A percentile compares a stretch with the other conserved stretches of the same genome.
These are phyloP conservation scores for Melangyna quadrimaculata DNA, from an alignment of 2,888 invertebrate genomes.

Conservation along the genomic window DNA sequence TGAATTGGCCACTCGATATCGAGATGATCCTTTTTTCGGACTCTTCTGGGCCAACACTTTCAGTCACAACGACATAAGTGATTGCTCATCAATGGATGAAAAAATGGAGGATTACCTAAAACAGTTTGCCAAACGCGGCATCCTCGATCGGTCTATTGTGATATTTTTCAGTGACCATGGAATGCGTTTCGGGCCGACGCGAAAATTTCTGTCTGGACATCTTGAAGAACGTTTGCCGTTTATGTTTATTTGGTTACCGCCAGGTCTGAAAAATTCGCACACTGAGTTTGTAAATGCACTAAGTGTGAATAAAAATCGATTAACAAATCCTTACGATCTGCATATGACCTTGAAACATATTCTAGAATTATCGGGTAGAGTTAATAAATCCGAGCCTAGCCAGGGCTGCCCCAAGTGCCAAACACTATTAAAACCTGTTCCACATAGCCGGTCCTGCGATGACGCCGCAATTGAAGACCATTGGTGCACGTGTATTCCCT, in stretches of 20 bases:
- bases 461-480: conserved; percentile 87
- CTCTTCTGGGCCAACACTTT: conserved; percentile 91
- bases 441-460: conserved; percentile 85
- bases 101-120: conserved; percentile 84
- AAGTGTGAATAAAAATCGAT: conserved; percentile 84
- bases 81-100: conserved; percentile 86
- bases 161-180: conserved; percentile 91
- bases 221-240: conserved; percentile 90
- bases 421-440: conserved; percentile 84
- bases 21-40: conserved; percentile 86
- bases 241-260: conserved; percentile 86
- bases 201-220: conserved; percentile 87
- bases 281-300: conserved; percentile 83
- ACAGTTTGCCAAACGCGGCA: conserved; percentile 83
- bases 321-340: conserved; percentile 89
- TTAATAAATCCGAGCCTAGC: conserved; percentile 77
- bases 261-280: conserved; percentile 83
- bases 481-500: conserved; percentile 89
- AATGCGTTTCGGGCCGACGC: conserved; percentile 87
- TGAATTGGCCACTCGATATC: conserved; percentile 85
- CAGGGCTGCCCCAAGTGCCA: conserved; percentile 86
- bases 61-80: conserved; percentile 87
- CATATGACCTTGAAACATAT: conserved; percentile 87
- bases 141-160: conserved; percentile 85
- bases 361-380: conserved; percentile 82